Evolutionary conservation across 2,888 invertebrate species (phyloP).

Genomic region (Platerodrilus igneus): DNA sequence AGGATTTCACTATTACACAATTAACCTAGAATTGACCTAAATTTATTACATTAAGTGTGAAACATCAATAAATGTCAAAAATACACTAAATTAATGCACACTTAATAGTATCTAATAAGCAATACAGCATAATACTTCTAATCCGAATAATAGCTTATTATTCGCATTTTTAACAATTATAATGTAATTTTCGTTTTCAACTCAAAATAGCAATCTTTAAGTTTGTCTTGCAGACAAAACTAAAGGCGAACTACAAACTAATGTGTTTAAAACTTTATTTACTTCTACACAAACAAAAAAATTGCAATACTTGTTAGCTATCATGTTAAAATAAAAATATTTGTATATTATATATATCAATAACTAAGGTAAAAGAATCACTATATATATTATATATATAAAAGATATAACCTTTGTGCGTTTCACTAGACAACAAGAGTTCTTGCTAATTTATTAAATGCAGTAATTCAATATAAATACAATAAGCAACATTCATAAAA

Average conservation of each 20-base stretch:
- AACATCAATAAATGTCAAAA: slow-evolving; percentile 30
- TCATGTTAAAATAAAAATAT: slow-evolving; percentile 5
- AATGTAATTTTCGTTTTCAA: slow-evolving; percentile 3
- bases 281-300: slow-evolving; percentile 9
- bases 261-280: slow-evolving; percentile 9
- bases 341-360: no score
- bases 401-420: no score
- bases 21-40: slow-evolving; percentile 21
- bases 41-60: slow-evolving; percentile 12
- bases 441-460: no score
- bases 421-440: no score
- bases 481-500: no score
- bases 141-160: slow-evolving; percentile 31
- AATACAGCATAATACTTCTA: slow-evolving; percentile 23
- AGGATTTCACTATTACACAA: slow-evolving; percentile 12
- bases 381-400: no score
- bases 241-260: slow-evolving; percentile 7
- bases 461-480: no score
- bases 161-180: slow-evolving; percentile 17
- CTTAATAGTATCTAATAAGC: slow-evolving; percentile 20
- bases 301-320: slow-evolving; percentile 17
- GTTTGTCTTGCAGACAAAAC: slow-evolving; percentile 17
- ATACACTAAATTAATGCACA: slow-evolving; percentile 29
- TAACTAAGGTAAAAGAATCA: no score
- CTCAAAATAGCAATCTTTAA: slow-evolving; percentile 11